These are phyloP conservation scores for Diglossa cyanea DNA, from an alignment of 2,797 vertebrate genomes.

Conservation along the genomic window DNA sequence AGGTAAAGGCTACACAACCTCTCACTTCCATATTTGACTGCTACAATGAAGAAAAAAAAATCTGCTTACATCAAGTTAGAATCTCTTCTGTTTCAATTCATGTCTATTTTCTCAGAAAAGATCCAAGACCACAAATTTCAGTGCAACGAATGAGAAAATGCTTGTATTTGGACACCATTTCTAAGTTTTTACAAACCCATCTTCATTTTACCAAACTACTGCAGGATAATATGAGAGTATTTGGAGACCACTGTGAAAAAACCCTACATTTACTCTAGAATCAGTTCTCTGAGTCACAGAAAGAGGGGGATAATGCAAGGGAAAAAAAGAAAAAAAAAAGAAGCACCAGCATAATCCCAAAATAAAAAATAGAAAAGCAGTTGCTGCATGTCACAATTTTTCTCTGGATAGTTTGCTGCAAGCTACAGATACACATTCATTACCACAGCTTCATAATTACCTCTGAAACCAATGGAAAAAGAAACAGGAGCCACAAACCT, in stretches of 20 bases:
- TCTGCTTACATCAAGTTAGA: neutral
- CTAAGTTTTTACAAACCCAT: neutral
- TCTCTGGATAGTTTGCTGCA: neutral
- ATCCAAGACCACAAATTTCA: neutral
- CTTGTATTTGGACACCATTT: neutral
- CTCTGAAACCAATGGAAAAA: neutral
- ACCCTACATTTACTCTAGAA: neutral
- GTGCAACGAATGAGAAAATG: neutral
- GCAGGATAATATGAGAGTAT: neutral
- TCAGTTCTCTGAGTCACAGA: neutral
- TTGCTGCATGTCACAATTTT: neutral
- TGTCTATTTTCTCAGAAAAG: neutral
- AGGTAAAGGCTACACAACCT: neutral
- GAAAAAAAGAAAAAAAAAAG: accelerated
- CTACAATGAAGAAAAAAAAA: neutral
- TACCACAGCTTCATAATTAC: constrained; percentile 7
- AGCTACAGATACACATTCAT: neutral
- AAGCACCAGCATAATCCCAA: neutral
- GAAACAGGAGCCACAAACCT: neutral
- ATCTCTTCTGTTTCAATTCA: neutral
- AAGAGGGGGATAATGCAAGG: accelerated
- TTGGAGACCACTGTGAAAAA: neutral
- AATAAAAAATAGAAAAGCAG: neutral
- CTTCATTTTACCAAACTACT: neutral
- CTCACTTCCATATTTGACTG: neutral